Conservation (phyloP, 1,140 invertebrate genomes). For the Sinella curviseta region DNA sequence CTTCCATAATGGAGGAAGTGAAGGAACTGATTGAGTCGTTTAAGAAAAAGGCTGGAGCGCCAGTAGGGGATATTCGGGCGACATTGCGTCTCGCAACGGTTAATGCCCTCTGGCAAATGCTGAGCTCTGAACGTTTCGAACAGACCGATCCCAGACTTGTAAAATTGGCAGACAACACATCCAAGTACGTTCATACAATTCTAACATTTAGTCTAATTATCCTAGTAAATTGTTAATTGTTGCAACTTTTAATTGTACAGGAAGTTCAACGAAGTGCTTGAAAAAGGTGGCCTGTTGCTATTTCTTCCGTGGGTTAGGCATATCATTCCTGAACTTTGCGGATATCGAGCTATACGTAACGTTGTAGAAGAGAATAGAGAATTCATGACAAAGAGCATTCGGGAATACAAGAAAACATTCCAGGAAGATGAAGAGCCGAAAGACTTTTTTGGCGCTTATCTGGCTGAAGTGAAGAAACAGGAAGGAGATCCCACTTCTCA, state of each 20-base stretch:
- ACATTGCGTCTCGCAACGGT: constrained; percentile 3
- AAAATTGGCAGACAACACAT: neutral
- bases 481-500: constrained; percentile 29
- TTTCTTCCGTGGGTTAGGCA: constrained; percentile 25
- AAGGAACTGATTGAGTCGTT: neutral
- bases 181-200: no score
- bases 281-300: neutral
- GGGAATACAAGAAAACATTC: constrained; percentile 12
- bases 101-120: constrained; percentile 25
- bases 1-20: constrained; percentile 24
- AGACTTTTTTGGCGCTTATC: constrained; percentile 38
- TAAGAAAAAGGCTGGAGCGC: neutral
- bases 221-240: neutral
- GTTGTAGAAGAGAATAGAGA: neutral
- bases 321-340: constrained; percentile 12
- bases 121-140: neutral
- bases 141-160: constrained; percentile 19
- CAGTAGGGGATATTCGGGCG: neutral
- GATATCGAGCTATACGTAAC: neutral
- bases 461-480: constrained; percentile 29
- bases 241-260: neutral
- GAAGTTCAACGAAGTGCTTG: neutral
- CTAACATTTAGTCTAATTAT: no score
- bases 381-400: neutral
- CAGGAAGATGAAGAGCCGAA: constrained; percentile 8